Evolutionary conservation across 2,797 vertebrate species (phyloP), one percentile per base, ranked within the genome.

Genomic region (Malurus leucopterus): DNA sequence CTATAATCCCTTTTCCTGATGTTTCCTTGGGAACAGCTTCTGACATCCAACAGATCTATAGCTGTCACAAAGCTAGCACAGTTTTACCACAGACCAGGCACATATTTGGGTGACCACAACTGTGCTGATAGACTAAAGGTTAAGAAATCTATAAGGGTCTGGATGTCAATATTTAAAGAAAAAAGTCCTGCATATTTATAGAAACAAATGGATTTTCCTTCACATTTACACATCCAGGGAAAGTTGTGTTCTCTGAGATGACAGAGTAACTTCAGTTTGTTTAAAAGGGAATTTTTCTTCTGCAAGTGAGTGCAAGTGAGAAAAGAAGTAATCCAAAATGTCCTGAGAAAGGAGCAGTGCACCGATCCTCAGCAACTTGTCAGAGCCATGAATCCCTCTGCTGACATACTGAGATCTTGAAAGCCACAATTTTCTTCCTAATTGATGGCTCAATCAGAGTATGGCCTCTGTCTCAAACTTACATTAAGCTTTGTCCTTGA

Each of bases 371-470:
- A 96, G 91, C 85, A 94, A 89, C 94, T 90, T 94, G 80, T 93
- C 32, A 44, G 92, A 79, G 68, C 73, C 30, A 6, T 6, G 63
- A 92, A 94, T 95, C 81, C 89, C 47, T 95, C 83, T 84, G 59
- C 71, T 93, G 91, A 93, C 76, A 80, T 16, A 88, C 76, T 90
- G 88, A 95, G 75, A 91, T 94, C 81, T 54, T 91, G 93, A 96
- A 97, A 96, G 88, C 95, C 34, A 73, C 81, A 86, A 86, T 96
- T 97, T 96, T 95, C 89, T 96, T 90, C 94, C 90, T 96, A 96
- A 96, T 94, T 96, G 96, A 93, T 95, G 91, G 81, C 92, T 97
- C 95, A 95, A 89, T 96, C 95, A 89, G 89, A 93, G 83, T 81
- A 67, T 54, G 57, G 92, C 87, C 95, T 90, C 85, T 91, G 91